Conservation (phyloP, 1,140 invertebrate species). For the Dinothrombium tinctorium region DNA sequence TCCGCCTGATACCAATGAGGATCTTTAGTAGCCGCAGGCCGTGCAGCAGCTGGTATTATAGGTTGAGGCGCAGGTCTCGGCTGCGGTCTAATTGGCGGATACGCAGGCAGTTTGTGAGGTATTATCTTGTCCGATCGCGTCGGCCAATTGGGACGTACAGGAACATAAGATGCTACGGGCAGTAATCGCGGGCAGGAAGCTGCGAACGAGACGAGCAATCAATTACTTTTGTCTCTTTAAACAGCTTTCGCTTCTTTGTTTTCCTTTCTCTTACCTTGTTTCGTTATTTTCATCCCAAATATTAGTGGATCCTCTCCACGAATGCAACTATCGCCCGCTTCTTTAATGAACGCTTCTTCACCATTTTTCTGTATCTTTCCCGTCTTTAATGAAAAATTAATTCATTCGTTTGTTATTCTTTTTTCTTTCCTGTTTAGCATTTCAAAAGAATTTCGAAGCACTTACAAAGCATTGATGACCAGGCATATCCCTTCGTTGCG, state of each 20-base stretch:
- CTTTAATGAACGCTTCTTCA: conserved; percentile 36
- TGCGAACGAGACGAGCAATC: conserved; percentile 1
- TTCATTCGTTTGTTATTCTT: neutral
- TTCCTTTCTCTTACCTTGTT: conserved; percentile 20
- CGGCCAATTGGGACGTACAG: neutral
- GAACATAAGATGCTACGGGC: conserved; percentile 10
- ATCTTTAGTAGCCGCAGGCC: conserved; percentile 4
- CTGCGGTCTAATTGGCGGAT: neutral
- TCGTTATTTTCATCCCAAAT: conserved; percentile 38
- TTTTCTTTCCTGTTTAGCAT: neutral
- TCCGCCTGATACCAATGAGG: conserved; percentile 11
- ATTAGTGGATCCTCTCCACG: conserved; percentile 33
- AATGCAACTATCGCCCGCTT: conserved; percentile 41
- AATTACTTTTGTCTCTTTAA: neutral
- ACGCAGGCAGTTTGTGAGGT: conserved; percentile 2
- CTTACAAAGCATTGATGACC: conserved; percentile 39
- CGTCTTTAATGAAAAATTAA: conserved; percentile 17
- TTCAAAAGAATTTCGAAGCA: conserved; percentile 4
- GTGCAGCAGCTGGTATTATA: too few species aligned
- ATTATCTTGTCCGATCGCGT: too few species aligned
- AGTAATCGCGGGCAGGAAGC: conserved; percentile 13
- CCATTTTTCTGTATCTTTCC: conserved; percentile 35
- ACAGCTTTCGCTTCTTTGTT: neutral
- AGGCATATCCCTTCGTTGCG: conserved; percentile 36
- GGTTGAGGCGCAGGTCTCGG: too few species aligned